Evolutionary conservation across 1,140 invertebrate genomes (phyloP).

Genomic region (Helicoverpa zea): DNA sequence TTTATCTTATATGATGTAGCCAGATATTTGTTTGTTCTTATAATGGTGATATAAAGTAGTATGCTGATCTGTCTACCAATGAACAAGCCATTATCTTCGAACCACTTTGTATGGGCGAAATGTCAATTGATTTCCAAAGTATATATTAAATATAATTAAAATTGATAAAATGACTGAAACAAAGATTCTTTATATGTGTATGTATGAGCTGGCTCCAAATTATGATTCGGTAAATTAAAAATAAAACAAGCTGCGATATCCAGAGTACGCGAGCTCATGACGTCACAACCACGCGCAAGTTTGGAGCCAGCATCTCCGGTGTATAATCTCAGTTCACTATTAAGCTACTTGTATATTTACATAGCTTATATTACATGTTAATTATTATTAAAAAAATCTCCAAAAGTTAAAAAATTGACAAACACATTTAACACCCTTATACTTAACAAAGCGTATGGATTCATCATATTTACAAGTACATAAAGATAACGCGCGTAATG

Average conservation of each 20-base stretch:
- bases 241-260: constrained; percentile 19
- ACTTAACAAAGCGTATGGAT: constrained; percentile 86
- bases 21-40: not conserved
- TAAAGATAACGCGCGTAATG: constrained; percentile 74
- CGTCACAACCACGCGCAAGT: constrained; percentile 58
- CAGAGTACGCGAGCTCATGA: constrained; percentile 17
- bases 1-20: not conserved
- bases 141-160: constrained; percentile 7
- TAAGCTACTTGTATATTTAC: constrained; percentile 74
- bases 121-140: not conserved
- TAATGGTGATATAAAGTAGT: not conserved
- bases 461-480: constrained; percentile 83
- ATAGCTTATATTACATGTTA: constrained; percentile 72
- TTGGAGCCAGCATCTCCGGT: constrained; percentile 57
- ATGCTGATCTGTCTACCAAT: not conserved
- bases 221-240: not conserved
- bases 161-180: constrained; percentile 47
- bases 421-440: constrained; percentile 84
- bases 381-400: constrained; percentile 74
- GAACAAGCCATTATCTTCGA: not conserved
- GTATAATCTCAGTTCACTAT: constrained; percentile 77
- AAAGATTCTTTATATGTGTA: constrained; percentile 9
- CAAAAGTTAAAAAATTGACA: constrained; percentile 84
- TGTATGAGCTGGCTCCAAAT: constrained; percentile 25
- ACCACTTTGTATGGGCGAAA: not conserved